A percentile compares a stretch with the other conserved stretches of the same genome.
These are phyloP conservation scores for Trachelus stipa DNA, from an alignment of 2,888 invertebrate genomes.

Conservation along the genomic window DNA sequence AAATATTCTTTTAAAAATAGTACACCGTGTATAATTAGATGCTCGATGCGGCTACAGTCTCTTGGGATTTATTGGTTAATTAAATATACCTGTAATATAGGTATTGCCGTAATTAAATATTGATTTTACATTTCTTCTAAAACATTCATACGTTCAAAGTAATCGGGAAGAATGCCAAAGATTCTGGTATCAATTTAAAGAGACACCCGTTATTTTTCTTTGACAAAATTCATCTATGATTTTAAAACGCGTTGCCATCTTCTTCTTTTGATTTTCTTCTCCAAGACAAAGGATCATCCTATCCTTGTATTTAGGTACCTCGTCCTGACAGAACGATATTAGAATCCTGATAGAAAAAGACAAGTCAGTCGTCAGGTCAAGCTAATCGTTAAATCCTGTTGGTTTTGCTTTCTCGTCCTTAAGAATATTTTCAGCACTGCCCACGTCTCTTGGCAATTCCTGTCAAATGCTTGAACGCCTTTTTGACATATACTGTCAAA, in stretches of 20 bases:
- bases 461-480: constrained; percentile 11
- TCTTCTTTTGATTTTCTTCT: neutral
- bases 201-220: neutral
- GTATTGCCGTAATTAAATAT: neutral
- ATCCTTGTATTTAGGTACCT: neutral
- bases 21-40: neutral
- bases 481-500: constrained; percentile 41
- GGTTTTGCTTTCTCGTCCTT: constrained; percentile 28
- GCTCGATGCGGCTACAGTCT: neutral
- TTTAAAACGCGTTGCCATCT: neutral
- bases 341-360: neutral
- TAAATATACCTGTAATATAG: neutral
- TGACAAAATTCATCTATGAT: neutral
- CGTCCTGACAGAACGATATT: neutral
- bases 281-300: neutral
- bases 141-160: neutral
- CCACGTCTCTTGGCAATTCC: neutral
- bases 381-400: constrained; percentile 55
- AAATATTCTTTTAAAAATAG: neutral
- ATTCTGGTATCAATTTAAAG: neutral
- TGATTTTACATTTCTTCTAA: neutral
- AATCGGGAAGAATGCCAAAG: neutral
- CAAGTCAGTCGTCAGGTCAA: neutral
- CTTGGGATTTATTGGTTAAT: neutral
- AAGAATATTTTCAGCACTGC: neutral